Evolutionary conservation across 1,140 invertebrate genomes (phyloP), one percentile per base, ranked within the genome.

Genomic region (Philaenus spumarius): DNA sequence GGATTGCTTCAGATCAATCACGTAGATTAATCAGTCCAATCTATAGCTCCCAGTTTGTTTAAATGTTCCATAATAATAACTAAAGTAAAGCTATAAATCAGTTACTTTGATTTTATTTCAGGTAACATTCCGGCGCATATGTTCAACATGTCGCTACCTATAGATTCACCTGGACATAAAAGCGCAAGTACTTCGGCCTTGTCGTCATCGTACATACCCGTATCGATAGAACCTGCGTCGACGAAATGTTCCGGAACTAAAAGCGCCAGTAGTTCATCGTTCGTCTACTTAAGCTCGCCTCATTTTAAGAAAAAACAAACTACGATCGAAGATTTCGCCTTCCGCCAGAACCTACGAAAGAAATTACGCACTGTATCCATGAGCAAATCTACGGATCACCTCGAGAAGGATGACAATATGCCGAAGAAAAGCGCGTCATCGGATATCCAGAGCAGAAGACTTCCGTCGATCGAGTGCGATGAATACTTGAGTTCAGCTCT

Each of bases 321-420:
- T 30, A 6, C 50, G 9, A 11, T 22, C 15, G 50, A 53, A 11
- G 50, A 53, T 37, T 4, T 35, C 11, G 15, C 15, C 14, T 53
- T 53, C 23, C 50, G 50, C 12, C 30, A 53, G 37, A 53, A 53
- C 19, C 14, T 53, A 7, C 35, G 22, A 37, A 53, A 53, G 17
- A 53, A 53, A 39, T 39, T 53, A 17, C 15, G 50, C 7, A 53
- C 50, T 2, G 50, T 39, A 30, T 50, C 47, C 4, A 23, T 26
- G 2, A 50, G 30, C 9, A 50, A 50, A 30, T 6, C 24, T 9
- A n/a, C 26, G 2, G 14, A 23, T 34, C 22, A 26, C 15, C 15
- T 14, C 30, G 47, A 50, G 4, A 50, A 11, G 17, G 22, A 50
- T n/a, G 24, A 26, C 2, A 50, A 20, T 11, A 9, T 35, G 2